A percentile compares a stretch with the other conserved stretches of the same genome.
Evolutionary conservation across 2,113 vertebrate species (phyloP).

Genomic region (Poeciliopsis occidentalis): DNA sequence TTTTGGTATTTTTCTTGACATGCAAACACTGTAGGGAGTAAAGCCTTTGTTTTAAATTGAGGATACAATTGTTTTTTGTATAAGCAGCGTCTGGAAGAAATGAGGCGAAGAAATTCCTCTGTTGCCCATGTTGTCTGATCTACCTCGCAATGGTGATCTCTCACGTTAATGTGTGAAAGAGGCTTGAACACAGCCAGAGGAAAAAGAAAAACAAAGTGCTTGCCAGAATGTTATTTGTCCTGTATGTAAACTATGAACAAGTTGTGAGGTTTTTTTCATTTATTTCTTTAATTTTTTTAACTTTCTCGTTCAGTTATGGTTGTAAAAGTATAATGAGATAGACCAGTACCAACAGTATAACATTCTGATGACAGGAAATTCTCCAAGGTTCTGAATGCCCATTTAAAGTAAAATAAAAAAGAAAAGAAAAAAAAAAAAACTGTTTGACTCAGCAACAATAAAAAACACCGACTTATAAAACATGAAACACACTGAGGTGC

Average conservation of each 20-base stretch:
- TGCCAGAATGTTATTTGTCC: conserved; percentile 2
- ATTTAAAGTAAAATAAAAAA: conserved; percentile 23
- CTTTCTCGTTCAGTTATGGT: too few species aligned
- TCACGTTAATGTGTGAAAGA: conserved; percentile 13
- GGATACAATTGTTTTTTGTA: conserved; percentile 4
- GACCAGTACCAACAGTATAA: too few species aligned
- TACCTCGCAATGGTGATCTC: conserved; percentile 6
- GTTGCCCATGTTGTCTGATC: conserved; percentile 1
- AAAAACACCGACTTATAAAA: background rate
- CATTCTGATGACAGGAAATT: background rate
- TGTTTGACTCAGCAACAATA: background rate
- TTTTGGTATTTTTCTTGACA: conserved; percentile 20
- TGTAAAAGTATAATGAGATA: too few species aligned
- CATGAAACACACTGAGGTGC: background rate
- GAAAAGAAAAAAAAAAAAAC: conserved; percentile 41
- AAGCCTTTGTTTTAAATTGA: conserved; percentile 22
- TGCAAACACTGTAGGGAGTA: conserved; percentile 11
- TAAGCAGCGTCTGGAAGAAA: conserved; percentile 19
- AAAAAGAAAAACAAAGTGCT: background rate
- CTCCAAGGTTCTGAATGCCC: conserved; percentile 28
- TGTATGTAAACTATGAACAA: background rate
- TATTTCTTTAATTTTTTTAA: background rate
- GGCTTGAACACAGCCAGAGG: background rate
- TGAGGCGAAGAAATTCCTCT: conserved; percentile 7
- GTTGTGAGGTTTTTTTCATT: background rate